A percentile compares a stretch with the other conserved stretches of the same genome.
Conservation (phyloP, 2,888 invertebrate species). For the Tridacna gigas region DNA sequence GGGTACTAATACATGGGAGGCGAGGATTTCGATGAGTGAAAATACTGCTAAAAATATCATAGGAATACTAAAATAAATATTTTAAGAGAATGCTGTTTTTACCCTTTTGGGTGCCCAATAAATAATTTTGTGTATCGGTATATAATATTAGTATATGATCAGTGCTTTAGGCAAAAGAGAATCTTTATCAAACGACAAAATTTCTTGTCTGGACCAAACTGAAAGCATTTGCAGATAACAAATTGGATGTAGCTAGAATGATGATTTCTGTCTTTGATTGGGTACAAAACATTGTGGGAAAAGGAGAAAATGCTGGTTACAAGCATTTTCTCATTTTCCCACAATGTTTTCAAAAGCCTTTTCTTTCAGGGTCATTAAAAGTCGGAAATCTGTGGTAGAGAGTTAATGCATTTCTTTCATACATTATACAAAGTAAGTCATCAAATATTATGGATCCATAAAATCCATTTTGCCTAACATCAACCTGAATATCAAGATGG, state of each 20-base stretch:
- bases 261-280: background rate
- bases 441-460: too few relatives aligned
- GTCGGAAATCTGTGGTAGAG: background rate
- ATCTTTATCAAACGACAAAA: background rate
- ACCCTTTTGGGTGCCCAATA: too few relatives aligned
- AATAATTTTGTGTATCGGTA: too few relatives aligned
- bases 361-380: background rate
- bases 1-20: conserved; percentile 92
- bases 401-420: background rate
- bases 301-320: conserved; percentile 4
- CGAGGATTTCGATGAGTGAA: conserved; percentile 91
- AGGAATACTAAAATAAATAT: conserved; percentile 88
- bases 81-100: too few relatives aligned
- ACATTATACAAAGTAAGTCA: too few relatives aligned
- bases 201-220: background rate
- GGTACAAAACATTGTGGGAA: background rate
- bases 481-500: too few relatives aligned
- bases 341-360: background rate
- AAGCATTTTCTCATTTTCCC: background rate
- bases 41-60: conserved; percentile 92
- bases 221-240: background rate
- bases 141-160: too few relatives aligned
- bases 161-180: too few relatives aligned
- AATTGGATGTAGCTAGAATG: background rate
- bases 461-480: too few relatives aligned